Evolutionary conservation across 1,140 invertebrate species (phyloP).

Genomic region (Zaprionus kolodkinae): DNA sequence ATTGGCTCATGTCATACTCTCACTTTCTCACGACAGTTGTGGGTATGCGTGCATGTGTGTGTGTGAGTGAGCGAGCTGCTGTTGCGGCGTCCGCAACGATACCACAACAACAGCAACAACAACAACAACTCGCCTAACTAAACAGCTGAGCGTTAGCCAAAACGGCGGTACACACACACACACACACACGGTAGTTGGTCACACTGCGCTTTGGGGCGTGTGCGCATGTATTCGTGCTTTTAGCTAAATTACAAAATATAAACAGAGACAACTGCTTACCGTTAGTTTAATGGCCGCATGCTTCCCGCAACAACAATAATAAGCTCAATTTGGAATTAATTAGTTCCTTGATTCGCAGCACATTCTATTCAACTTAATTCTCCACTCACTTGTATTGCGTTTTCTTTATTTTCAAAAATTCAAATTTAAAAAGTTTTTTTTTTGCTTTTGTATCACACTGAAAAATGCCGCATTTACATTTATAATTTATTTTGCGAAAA

Average conservation of each 20-base stretch:
- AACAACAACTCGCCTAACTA: constrained; percentile 23
- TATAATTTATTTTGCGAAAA: constrained; percentile 17
- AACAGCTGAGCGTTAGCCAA: constrained; percentile 57
- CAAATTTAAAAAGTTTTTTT: constrained; percentile 2
- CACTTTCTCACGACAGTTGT: constrained; percentile 39
- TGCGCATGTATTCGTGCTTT: constrained; percentile 48
- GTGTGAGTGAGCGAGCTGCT: constrained; percentile 6
- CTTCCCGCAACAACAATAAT: constrained; percentile 4
- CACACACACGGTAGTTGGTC: constrained; percentile 8
- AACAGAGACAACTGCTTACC: constrained; percentile 47
- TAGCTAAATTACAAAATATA: constrained; percentile 55
- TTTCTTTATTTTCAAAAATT: neutral
- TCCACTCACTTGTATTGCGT: neutral
- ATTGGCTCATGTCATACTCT: constrained; percentile 43
- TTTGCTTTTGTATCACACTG: constrained; percentile 6
- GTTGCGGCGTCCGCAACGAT: constrained; percentile 28
- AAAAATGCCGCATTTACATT: constrained; percentile 38
- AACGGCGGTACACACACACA: constrained; percentile 38
- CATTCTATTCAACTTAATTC: neutral
- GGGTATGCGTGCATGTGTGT: neutral
- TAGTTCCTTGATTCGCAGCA: neutral
- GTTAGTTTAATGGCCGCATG: constrained; percentile 33
- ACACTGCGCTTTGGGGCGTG: constrained; percentile 36
- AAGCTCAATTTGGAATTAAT: neutral
- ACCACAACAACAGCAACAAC: constrained; percentile 35